Conservation (phyloP, 1,140 invertebrate genomes). For the Galendromus occidentalis region DNA sequence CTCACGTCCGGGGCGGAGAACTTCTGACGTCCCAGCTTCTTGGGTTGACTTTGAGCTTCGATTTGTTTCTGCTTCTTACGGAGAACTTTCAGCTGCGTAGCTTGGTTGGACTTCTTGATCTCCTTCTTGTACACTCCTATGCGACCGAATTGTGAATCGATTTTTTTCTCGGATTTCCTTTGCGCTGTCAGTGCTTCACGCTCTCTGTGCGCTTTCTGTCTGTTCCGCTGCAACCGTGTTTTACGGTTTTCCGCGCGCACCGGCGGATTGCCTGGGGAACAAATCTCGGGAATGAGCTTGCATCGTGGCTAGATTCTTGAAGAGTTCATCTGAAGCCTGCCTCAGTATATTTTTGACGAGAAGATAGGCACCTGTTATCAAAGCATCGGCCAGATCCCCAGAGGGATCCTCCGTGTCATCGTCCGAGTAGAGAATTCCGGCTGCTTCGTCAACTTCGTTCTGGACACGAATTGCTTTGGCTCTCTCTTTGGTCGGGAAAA, state of each 20-base stretch:
- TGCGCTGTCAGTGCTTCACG: neutral
- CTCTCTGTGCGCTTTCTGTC: neutral
- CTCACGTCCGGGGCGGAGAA: neutral
- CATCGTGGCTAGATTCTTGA: neutral
- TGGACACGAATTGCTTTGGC: neutral
- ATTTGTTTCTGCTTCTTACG: neutral
- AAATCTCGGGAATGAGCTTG: neutral
- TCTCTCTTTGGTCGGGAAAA: neutral
- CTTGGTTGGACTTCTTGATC: neutral
- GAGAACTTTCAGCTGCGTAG: neutral
- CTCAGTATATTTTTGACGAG: too few relatives aligned
- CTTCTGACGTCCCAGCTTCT: neutral
- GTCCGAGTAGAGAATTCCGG: slow-evolving; percentile 1
- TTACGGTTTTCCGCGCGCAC: neutral
- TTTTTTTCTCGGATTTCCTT: neutral
- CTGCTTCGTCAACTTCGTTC: neutral
- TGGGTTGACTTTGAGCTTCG: neutral
- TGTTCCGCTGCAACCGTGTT: neutral
- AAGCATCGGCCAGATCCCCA: neutral
- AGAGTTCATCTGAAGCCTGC: neutral
- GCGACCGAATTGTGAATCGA: neutral
- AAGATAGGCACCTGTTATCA: neutral
- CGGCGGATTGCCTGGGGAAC: neutral
- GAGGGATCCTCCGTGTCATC: neutral
- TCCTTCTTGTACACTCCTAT: neutral